A percentile compares a stretch with the other conserved stretches of the same genome.
These are phyloP conservation scores for Andrena haemorrhoa DNA, from an alignment of 2,888 invertebrate genomes.

Conservation along the genomic window DNA sequence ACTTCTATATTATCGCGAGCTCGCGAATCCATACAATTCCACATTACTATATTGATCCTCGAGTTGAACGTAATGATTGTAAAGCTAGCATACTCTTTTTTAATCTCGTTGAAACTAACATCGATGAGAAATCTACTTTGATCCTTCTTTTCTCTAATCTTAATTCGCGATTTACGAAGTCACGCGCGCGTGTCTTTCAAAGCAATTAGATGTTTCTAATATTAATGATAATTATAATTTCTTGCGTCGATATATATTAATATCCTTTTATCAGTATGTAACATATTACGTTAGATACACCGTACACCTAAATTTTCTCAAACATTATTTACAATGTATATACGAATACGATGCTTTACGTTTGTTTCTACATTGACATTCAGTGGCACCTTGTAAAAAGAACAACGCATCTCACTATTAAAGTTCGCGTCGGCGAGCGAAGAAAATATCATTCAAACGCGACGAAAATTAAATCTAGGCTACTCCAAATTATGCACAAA, in stretches of 20 bases:
- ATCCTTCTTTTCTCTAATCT: constrained; percentile 46
- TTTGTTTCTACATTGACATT: constrained; percentile 44
- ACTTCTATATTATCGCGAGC: constrained; percentile 1
- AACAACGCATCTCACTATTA: constrained; percentile 13
- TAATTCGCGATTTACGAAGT: constrained; percentile 14
- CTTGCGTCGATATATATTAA: constrained; percentile 36
- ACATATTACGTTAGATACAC: constrained; percentile 45
- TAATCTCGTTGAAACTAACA: background rate
- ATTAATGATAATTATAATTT: constrained; percentile 37
- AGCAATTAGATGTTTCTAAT: constrained; percentile 18
- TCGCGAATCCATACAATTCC: background rate
- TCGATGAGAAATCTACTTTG: constrained; percentile 27
- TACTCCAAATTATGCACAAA: background rate
- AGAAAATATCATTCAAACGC: constrained; percentile 1
- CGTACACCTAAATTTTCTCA: constrained; percentile 37
- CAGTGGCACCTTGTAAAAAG: constrained; percentile 43
- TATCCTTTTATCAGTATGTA: constrained; percentile 24
- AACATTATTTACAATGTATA: constrained; percentile 64
- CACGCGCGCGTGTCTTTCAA: constrained; percentile 18
- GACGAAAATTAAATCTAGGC: background rate
- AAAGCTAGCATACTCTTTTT: constrained; percentile 17
- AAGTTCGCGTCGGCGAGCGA: constrained; percentile 1
- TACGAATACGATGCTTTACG: constrained; percentile 29
- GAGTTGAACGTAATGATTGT: constrained; percentile 19
- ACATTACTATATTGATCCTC: constrained; percentile 14